Base-by-base conservation (phyloP, 2,113 vertebrate genomes). In the Pedetes capensis region DNA sequence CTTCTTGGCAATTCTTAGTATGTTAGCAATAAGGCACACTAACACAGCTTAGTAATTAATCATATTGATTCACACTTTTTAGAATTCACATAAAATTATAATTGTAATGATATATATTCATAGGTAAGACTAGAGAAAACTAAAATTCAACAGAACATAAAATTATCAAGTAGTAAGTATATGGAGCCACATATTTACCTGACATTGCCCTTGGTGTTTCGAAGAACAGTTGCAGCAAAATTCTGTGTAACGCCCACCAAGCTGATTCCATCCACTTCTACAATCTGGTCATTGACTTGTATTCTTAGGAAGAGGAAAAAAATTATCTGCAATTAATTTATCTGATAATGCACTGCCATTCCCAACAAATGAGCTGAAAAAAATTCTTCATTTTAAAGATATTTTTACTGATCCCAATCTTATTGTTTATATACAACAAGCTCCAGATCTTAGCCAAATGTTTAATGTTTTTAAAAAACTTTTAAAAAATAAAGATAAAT, bases 171-270 rank as follows among this genome's bases (percentile, higher is more conserved):
- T 14, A 55, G 13, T 8, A 49, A 3, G 18, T 29, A 66, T 29
- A 7, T 25, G 42, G 94, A 75, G 64, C 6, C 39, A 76, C 42
- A 27, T 63, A 86, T 98, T 99, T 98, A 99, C 99, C 99, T 99
- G 97, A 99, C 99, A 16, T 99, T 99, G 87, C 99, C 99, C 95
- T 99, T 99, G 78, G 99, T 99, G 98, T 99, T 99, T 97, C 99
- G 99, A 95, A 99, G 99, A 97, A 99, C 99, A 2, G 99, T 99
- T n/a, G 99, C 99, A 87, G 99, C 99, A 89, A 99, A 99, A 98
- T 99, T 99, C 98, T 99, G 99, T 0, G 99, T 99, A 95, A 99
- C 99, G 0, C 99, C 99, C 94, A 99, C 99, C 98, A 99, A 98
- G 96, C 99, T 99, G 98, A 99, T 99, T 89, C 99, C 99, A 84